phyloP scores from a whole-genome alignment of 2,797 vertebrate species.

The Austrolebias charrua region DNA sequence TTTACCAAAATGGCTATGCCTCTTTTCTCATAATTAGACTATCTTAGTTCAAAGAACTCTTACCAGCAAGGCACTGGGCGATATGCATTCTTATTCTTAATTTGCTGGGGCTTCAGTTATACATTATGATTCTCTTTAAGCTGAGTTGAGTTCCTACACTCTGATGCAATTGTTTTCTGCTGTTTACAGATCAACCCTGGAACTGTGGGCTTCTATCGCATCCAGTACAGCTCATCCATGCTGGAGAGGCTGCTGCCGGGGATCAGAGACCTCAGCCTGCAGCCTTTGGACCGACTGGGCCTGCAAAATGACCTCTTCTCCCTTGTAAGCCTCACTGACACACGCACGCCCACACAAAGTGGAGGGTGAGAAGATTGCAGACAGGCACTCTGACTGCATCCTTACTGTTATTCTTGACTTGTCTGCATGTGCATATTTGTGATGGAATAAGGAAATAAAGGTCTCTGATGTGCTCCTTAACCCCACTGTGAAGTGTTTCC shows the following conservation, averaged over 20 bases:
- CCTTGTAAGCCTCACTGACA: neutral
- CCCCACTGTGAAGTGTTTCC: no score
- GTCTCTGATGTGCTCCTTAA: no score
- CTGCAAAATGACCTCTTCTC: constrained; percentile 1
- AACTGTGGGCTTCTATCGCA: constrained; percentile 96
- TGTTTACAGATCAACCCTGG: constrained; percentile 91
- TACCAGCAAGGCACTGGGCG: no score
- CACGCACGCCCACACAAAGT: neutral
- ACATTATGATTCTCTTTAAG: neutral
- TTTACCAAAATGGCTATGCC: no score
- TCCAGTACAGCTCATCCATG: constrained; percentile 94
- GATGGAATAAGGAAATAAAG: no score
- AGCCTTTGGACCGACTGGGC: constrained; percentile 76
- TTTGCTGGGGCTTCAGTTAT: no score
- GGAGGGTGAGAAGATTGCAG: neutral
- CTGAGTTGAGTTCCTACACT: neutral
- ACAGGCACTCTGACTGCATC: neutral
- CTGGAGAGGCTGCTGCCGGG: constrained; percentile 91
- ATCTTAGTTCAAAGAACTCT: no score
- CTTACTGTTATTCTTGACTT: neutral
- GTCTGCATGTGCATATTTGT: no score
- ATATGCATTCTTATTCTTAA: no score
- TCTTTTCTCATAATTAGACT: no score
- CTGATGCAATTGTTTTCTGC: constrained; percentile 32
- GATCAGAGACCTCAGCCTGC: constrained; percentile 90